These are phyloP conservation scores for Drosophila picticornis DNA, from an alignment of 2,888 invertebrate species.

Conservation along the genomic window DNA sequence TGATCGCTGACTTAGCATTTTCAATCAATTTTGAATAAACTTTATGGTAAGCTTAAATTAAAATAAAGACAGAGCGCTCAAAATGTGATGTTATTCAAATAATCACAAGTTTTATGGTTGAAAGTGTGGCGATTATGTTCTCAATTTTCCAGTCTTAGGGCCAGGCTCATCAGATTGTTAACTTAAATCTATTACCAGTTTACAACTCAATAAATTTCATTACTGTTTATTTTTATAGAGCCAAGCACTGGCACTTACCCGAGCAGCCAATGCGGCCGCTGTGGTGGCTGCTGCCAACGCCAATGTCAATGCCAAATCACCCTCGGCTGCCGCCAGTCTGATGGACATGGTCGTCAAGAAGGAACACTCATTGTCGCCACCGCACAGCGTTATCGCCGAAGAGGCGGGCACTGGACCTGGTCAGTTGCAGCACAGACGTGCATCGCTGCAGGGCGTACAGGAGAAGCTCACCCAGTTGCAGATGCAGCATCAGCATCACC, in stretches of 20 bases:
- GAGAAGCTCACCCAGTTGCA: conserved; percentile 82
- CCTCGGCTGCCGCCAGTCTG: conserved; percentile 82
- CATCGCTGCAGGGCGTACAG: conserved; percentile 82
- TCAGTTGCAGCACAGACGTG: conserved; percentile 69
- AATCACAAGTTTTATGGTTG: neutral
- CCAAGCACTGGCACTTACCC: conserved; percentile 89
- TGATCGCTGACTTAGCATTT: neutral
- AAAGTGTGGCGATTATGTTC: neutral
- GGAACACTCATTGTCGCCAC: conserved; percentile 84
- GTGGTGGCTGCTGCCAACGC: conserved; percentile 83
- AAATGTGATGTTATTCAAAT: neutral
- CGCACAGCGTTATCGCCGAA: conserved; percentile 59
- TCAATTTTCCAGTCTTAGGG: neutral
- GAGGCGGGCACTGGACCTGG: conserved; percentile 47
- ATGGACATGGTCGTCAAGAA: conserved; percentile 83
- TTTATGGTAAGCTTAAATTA: too few species aligned
- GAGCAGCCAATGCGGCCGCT: conserved; percentile 83
- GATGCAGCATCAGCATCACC: conserved; percentile 80
- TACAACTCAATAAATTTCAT: conserved; percentile 1
- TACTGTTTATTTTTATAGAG: conserved; percentile 86
- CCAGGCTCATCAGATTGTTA: neutral
- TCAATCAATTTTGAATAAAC: neutral
- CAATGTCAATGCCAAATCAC: conserved; percentile 86
- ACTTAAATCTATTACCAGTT: neutral
- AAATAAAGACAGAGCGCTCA: too few species aligned